Conservation (phyloP, 2,888 invertebrate genomes). For the Tenthredo livida region DNA sequence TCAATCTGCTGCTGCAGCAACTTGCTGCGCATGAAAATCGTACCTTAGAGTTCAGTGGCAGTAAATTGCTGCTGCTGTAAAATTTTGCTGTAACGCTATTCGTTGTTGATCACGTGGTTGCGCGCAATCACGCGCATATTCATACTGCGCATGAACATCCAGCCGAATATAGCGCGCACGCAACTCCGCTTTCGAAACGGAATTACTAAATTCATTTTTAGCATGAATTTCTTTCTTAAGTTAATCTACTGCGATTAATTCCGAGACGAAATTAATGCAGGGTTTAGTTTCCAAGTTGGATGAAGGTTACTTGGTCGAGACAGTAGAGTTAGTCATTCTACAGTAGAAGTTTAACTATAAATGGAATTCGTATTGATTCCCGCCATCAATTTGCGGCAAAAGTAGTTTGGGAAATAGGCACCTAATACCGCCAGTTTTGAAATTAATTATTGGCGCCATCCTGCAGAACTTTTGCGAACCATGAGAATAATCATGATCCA, state of each 20-base stretch:
- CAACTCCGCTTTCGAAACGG: neutral
- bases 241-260: neutral
- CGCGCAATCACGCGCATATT: too few relatives aligned
- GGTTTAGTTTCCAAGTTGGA: neutral
- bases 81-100: too few relatives aligned
- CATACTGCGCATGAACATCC: too few relatives aligned
- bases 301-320: neutral
- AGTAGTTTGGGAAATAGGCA: neutral
- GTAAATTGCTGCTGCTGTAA: too few relatives aligned
- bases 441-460: neutral
- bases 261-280: neutral
- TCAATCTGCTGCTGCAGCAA: too few relatives aligned
- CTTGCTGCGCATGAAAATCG: too few relatives aligned
- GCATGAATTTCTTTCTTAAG: neutral
- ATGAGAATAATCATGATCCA: neutral
- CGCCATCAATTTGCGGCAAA: slow-evolving; percentile 22
- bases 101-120: too few relatives aligned
- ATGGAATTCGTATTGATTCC: slow-evolving; percentile 10
- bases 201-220: neutral
- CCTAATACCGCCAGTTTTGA: neutral
- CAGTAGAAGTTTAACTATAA: neutral
- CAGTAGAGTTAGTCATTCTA: neutral
- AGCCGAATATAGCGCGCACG: slow-evolving; percentile 7
- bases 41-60: too few relatives aligned
- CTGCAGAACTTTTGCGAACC: neutral